A percentile compares a stretch with the other conserved stretches of the same genome.
These are phyloP conservation scores for Onychostoma macrolepis DNA, from an alignment of 2,113 vertebrate genomes.

Conservation along the genomic window DNA sequence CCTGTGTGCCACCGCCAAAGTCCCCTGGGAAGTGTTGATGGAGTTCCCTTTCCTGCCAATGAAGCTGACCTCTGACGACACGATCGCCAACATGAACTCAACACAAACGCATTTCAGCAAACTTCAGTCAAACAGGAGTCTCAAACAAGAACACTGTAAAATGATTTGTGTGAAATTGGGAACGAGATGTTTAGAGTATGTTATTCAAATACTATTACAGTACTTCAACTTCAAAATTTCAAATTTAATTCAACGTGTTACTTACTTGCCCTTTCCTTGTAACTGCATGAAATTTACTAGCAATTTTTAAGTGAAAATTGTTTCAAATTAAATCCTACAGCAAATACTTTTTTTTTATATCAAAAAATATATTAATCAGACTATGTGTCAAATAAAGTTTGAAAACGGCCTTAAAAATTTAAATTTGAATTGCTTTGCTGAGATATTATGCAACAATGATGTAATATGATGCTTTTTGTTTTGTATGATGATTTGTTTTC, in stretches of 20 bases:
- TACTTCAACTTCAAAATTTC: not conserved
- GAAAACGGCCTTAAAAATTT: too few relatives aligned
- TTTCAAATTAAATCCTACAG: too few relatives aligned
- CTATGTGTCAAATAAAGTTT: not conserved
- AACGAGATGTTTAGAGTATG: not conserved
- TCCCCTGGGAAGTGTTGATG: conserved; percentile 55
- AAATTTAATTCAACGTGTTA: not conserved
- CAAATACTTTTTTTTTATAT: too few relatives aligned
- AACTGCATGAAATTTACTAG: not conserved
- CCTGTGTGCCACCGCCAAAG: not conserved
- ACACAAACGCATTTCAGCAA: not conserved
- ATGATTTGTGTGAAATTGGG: too few relatives aligned
- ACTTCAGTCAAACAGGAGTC: not conserved
- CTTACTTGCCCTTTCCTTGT: not conserved
- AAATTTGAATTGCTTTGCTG: not conserved
- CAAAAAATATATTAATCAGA: too few relatives aligned
- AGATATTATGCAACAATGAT: not conserved
- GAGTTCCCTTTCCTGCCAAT: conserved; percentile 40
- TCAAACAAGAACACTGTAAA: not conserved
- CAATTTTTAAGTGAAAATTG: not conserved
- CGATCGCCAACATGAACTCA: too few relatives aligned
- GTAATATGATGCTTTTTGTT: not conserved
- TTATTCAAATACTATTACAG: not conserved
- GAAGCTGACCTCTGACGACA: too few relatives aligned
- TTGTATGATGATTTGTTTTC: too few relatives aligned